Conservation (phyloP, 2,797 vertebrate species). For the Atherinosoma microstoma region DNA sequence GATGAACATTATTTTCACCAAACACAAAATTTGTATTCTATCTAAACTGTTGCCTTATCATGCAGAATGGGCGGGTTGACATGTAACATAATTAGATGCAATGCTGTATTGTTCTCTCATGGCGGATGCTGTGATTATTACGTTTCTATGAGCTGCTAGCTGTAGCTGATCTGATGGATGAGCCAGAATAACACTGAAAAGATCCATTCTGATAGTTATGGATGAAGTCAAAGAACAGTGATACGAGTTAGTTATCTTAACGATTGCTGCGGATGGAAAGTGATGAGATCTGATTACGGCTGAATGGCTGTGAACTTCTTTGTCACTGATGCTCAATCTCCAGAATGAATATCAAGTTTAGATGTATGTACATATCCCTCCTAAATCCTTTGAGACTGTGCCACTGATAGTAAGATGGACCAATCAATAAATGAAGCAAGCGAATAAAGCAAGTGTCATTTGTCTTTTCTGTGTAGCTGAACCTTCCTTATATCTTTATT, state of each 20-base stretch:
- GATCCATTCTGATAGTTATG: background rate
- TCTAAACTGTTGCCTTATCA: constrained; percentile 18
- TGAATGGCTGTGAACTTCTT: constrained; percentile 16
- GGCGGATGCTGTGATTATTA: constrained; percentile 41
- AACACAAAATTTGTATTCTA: constrained; percentile 8
- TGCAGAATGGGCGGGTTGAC: background rate
- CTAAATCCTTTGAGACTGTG: constrained; percentile 29
- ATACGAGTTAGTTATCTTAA: constrained; percentile 9
- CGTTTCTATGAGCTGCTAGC: constrained; percentile 29
- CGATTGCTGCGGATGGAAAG: constrained; percentile 3
- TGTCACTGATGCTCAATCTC: constrained; percentile 18
- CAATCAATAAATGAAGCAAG: constrained; percentile 60
- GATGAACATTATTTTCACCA: constrained; percentile 3
- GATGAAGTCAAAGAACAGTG: constrained; percentile 6
- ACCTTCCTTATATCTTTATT: background rate
- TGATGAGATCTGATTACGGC: constrained; percentile 10
- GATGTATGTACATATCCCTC: constrained; percentile 36
- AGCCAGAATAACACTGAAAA: constrained; percentile 3
- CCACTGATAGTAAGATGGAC: constrained; percentile 36
- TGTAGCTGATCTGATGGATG: constrained; percentile 31
- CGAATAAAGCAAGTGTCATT: constrained; percentile 5
- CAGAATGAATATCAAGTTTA: constrained; percentile 26
- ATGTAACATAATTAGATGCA: constrained; percentile 20
- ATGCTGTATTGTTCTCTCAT: constrained; percentile 37
- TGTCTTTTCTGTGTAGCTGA: constrained; percentile 23